Base-by-base conservation (phyloP, 2,888 invertebrate genomes). In the Callyntrura guangdongensis region DNA sequence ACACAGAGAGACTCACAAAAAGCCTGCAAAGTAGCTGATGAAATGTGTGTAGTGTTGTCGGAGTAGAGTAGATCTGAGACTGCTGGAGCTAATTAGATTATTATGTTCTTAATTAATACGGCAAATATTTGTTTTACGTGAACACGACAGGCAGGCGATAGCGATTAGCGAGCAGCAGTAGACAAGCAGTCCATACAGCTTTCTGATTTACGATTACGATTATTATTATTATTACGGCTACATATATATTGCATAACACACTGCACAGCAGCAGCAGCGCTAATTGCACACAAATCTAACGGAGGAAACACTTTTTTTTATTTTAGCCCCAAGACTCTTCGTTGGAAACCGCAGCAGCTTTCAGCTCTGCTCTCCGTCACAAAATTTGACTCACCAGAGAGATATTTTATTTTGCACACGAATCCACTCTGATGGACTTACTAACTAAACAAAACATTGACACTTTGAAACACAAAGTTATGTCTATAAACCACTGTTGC, bases 71-170 rank as follows among this genome's bases (percentile, higher is more conserved):
- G 12, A 22, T 12, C 77, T 45, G 12, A 17, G 17, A 25, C 45
- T 22, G 27, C 67, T 36, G 22, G 22, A 69, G 64, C 69, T 87
- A 87, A 87, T 87, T 81, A 87, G 69, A 87, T 81, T 87, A 87
- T 64, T 86, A 61, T 64, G 79, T 79, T 56, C 69, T 87, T 87
- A 87, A 87, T 81, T 53, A 81, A 56, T 67, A 79, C 49, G 27
- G 47, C 81, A 87, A 87, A 87, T 87, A 87, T 87, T 81, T 87
- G 67, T 56, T 81, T 87, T 56, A 36, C 69, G 20, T 87, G 87
- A 87, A 87, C 86, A 87, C 86, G 69, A 53, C 67, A 87, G 79
- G 87, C 87, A 36, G 61, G 12, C 53, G 67, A 53, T 11, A 74
- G n/a, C 74, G 74, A 74, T 74, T 74, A 74, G 77, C 77, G 25